Base-by-base conservation (phyloP, 2,888 invertebrate species). In the Ectemnius cavifrons region DNA sequence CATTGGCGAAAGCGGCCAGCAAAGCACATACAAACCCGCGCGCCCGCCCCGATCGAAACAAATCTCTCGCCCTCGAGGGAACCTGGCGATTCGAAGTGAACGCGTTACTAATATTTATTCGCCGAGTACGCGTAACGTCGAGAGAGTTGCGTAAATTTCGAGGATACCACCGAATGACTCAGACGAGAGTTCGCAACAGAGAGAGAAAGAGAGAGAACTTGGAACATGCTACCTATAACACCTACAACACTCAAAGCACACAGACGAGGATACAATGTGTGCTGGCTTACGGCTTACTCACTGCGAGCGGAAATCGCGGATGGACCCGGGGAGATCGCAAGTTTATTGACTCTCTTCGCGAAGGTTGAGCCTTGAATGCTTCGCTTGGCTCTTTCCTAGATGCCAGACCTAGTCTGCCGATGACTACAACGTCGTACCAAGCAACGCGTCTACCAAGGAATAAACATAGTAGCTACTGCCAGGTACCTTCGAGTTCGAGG, bases 281-380 rank as follows among this genome's bases (percentile, higher is more conserved):
- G 37, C 37, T 37, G 37, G 46, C 23, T 27, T 49, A 46, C 47
- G 13, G 57, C 45, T 6, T 59, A 47, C 57, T 76, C 63, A 70
- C 18, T 56, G 28, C 20, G 63, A 20, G 61, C 71, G 80, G 74
- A 82, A 79, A 71, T 61, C 67, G 58, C 46, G 45, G 37, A 52
- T 60, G 46, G 11, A 28, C 60, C 20, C 67, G 58, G 37, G 68
- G 63, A 46, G 58, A 64, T 64, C 16, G 2, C 20, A n/a, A 68
- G 74, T 82, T 82, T 81, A 76, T 82, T 61, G 74, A 77, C 62
- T 47, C 28, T 45, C 14, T 45, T 20, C 13, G 20, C 49, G 58
- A 28, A 67, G 60, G 73, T 65, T 37, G 28, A n/a, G 28, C 49
- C 52, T 47, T 61, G 62, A 23, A 63, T 45, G 23, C 37, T 37